Evolutionary conservation across 2,113 vertebrate species (phyloP), one percentile per base, ranked within the genome.

Genomic region (Myotis davidii): DNA sequence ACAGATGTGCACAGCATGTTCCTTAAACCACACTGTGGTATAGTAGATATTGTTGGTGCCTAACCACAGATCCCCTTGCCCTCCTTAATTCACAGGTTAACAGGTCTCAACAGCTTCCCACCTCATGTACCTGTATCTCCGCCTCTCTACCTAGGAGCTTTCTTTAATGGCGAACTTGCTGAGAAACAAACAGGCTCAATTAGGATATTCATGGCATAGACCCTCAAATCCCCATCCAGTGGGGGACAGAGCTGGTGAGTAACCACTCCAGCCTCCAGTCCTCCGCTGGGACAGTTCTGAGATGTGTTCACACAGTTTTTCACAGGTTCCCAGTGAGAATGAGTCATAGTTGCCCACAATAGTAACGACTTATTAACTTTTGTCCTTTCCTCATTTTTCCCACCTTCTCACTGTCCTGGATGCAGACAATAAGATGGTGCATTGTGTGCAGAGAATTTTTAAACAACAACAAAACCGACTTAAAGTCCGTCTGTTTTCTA

Each of bases 401-500:
- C 29, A 79, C 25, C 67, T n/a, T 48, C 23, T 81, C 48, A 34
- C n/a, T 69, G 21, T 23, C 77, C 29, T 74, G 17, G 32, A 3
- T 89, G 5, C 13, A 50, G 32, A 37, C 39, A 69, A 64, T 83
- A 59, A 52, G 85, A 81, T 73, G 39, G 34, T 64, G 32, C 17
- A 59, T 61, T 69, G 21, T 50, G 32, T 61, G 6, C 14, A 83
- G 37, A 91, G 52, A 67, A 92, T 65, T 84, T 96, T 74, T 42
- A 91, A 91, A 56, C 42, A 52, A 76, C 25, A 61, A 76, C 25
- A 61, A 87, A 94, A 72, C 17, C 23, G 84, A 88, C 59, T 78
- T 91, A 65, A 81, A 88, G 42, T 54, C 72, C 73, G 45, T 85
- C 64, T 83, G 39, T 18, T 91, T 82, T 86, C 84, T 67, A 48